Percentiles rank a stretch among this genome's conserved stretches.
Evolutionary conservation across 2,888 invertebrate species (phyloP).

Genomic region (Plutella xylostella): DNA sequence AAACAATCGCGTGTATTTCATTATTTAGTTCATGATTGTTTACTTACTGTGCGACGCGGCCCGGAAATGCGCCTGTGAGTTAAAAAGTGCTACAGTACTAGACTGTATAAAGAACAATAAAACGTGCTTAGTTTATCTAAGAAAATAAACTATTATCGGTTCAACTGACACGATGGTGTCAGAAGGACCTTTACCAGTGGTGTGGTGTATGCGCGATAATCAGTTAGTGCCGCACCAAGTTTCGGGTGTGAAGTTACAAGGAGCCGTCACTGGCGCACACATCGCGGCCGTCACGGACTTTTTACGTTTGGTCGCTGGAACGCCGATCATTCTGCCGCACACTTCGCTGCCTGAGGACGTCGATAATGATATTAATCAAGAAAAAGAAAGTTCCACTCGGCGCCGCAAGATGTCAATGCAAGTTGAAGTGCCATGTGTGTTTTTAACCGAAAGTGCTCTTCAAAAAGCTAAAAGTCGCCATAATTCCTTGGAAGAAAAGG

Average conservation of each 20-base stretch:
- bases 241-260: slow-evolving; percentile 75
- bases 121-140: slow-evolving; percentile 3
- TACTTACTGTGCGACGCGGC: slow-evolving; percentile 42
- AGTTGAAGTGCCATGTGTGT: slow-evolving; percentile 66
- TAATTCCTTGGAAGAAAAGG: slow-evolving; percentile 58
- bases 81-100: too few relatives aligned
- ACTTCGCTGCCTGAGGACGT: slow-evolving; percentile 44
- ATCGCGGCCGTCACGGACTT: slow-evolving; percentile 75
- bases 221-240: slow-evolving; percentile 76
- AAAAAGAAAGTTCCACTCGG: slow-evolving; percentile 51
- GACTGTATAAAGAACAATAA: too few relatives aligned
- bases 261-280: slow-evolving; percentile 74
- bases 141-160: slow-evolving; percentile 1
- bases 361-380: slow-evolving; percentile 55
- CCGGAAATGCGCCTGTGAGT: slow-evolving; percentile 50
- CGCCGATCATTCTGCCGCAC: slow-evolving; percentile 70
- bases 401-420: slow-evolving; percentile 65
- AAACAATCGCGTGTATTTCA: slow-evolving; percentile 42
- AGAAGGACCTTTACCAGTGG: slow-evolving; percentile 71
- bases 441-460: slow-evolving; percentile 58
- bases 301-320: slow-evolving; percentile 73
- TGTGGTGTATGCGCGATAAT: slow-evolving; percentile 77
- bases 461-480: slow-evolving; percentile 58
- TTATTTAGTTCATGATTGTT: too few relatives aligned
- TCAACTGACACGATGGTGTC: slow-evolving; percentile 68